Base-by-base conservation (phyloP, 2,797 vertebrate species). In the Cirrhinus mrigala region DNA sequence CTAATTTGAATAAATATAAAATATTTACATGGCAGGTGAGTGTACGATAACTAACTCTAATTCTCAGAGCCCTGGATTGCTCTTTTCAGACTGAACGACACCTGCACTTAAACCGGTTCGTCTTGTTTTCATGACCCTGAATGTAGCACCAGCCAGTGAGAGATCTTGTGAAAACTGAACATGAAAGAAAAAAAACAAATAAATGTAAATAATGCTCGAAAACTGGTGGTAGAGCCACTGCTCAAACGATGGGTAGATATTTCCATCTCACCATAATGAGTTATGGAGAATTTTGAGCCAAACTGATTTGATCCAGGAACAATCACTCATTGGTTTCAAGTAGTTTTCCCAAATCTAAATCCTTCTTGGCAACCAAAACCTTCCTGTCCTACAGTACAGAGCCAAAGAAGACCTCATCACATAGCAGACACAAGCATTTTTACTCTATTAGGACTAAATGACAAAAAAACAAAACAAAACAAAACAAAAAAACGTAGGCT, bases 1-100 rank as follows among this genome's bases (percentile, higher is more conserved):
- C 48, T 37, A 37, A 79, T 71, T 79, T 84, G 76, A 79, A 71
- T 70, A 60, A 37, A 62, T 62, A 58, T 79, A 37, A 62, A 52
- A 71, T 50, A 71, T 84, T 79, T 56, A 60, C 52, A 77, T 83
- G 44, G 48, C 48, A 66, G 60, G 60, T 75, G 46, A 40, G 50
- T 70, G n/a, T 11, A 73, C 40, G 46, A 37, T 52, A 83, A n/a
- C 16, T 82, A 71, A 83, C 37, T 46, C 9, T 74, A 48, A 64
- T 64, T 74, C 56, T 50, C 56, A 24, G 2, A 62, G 40, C 64
- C 24, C 15, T 58, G 12, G 46, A 66, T n/a, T 69, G 29, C 37
- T 27, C 14, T 10, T 52, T 24, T 60, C 70, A 62, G 20, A 50
- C 27, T 56, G 33, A 82, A 71, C 0, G n/a, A 46, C 83, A 81